Percentiles rank a stretch among this genome's conserved stretches.
Evolutionary conservation across 2,113 vertebrate genomes (phyloP).

Genomic region (Phrynosoma blainvillii): DNA sequence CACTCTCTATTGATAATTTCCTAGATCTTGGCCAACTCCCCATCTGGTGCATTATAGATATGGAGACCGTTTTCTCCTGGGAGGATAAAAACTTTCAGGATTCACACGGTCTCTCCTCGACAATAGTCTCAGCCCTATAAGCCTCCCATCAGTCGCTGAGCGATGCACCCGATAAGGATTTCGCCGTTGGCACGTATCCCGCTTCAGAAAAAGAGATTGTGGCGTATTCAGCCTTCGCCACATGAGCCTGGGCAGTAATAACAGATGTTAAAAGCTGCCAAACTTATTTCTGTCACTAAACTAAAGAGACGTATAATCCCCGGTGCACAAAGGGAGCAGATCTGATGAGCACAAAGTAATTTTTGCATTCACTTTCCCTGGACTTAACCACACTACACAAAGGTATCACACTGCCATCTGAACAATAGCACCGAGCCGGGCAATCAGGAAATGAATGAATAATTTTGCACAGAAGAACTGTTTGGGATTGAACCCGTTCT

Average conservation of each 20-base stretch:
- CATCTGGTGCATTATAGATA: not conserved
- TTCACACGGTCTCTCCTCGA: not conserved
- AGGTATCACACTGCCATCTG: constrained; percentile 34
- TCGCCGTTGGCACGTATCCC: constrained; percentile 47
- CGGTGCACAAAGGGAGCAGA: constrained; percentile 24
- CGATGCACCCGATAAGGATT: constrained; percentile 10
- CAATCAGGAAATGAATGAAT: constrained; percentile 59
- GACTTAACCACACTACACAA: constrained; percentile 19
- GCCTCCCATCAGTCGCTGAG: not conserved
- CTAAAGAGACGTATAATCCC: constrained; percentile 5
- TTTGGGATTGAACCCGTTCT: constrained; percentile 30
- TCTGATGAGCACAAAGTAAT: constrained; percentile 33
- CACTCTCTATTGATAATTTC: not conserved
- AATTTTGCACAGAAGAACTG: constrained; percentile 16
- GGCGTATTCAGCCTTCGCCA: constrained; percentile 34
- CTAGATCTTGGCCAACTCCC: not conserved
- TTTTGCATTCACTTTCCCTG: constrained; percentile 34
- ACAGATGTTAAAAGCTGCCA: constrained; percentile 30
- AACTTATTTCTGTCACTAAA: constrained; percentile 31
- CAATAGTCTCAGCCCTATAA: not conserved
- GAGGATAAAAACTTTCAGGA: not conserved
- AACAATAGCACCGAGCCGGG: constrained; percentile 37
- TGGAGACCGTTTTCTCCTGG: not conserved
- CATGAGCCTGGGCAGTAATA: constrained; percentile 8
- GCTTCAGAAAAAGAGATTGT: constrained; percentile 35